Base-by-base conservation (phyloP, 2,113 vertebrate genomes). In the Talpa occidentalis region DNA sequence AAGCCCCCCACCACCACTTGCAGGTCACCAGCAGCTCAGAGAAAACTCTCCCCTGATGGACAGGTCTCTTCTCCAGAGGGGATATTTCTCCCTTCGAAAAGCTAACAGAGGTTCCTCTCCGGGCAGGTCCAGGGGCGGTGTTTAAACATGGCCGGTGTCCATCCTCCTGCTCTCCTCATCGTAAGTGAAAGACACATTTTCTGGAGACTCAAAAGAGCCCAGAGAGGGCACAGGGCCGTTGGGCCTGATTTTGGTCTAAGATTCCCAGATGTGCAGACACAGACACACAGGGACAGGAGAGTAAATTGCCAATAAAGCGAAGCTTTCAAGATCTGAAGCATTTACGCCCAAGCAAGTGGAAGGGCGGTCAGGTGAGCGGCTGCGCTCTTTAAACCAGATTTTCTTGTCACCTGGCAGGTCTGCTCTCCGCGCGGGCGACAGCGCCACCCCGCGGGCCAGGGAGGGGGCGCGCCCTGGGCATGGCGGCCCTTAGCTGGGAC, bases 381-480 rank as follows among this genome's bases (percentile, higher is more conserved):
- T 54, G 16, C 0, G 21, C 32, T 77, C 78, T 92, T 77, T 47
- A 95, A 87, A 59, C 69, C 42, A 77, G 94, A 91, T 54, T 90
- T 93, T 69, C 49, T 66, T n/a, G 0, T 11, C 21, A 6, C n/a
- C 22, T 60, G 2, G 56, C n/a, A 49, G 47, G 47, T 49, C 11
- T 49, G 47, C 12, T 49, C 49, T 52, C 49, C 16, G 49, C 4
- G 17, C 91, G 49, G 96, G 93, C 77, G 0, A 98, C 88, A 97
- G 96, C 93, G 98, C 94, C 98, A 97, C 94, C 98, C 96, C 97
- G 97, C 97, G 98, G 93, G 11, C 35, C 35, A 6, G 0, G 64
- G 56, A 79, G 3, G 8, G 70, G 5, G 59, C 4, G 44, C 37
- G 30, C 0, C 8, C 73, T 17, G 56, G 80, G 10, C 49, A 28